Evolutionary conservation across 2,888 invertebrate species (phyloP).

Genomic region (Diarsia rubi): DNA sequence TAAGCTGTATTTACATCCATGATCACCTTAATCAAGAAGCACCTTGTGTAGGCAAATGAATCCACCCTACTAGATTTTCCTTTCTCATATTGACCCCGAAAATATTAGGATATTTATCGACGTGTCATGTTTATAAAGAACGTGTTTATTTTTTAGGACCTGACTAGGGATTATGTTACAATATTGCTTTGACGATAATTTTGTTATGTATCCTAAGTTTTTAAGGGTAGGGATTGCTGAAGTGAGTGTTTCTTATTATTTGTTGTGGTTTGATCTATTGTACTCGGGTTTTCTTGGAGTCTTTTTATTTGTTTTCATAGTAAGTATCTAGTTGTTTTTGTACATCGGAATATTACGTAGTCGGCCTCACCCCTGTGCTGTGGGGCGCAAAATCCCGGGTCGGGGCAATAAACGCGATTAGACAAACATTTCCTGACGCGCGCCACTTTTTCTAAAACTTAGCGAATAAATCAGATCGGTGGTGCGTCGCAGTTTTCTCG

Average conservation of each 20-base stretch:
- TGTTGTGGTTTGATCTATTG: conserved; percentile 16
- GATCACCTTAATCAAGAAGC: neutral
- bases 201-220: neutral
- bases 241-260: conserved; percentile 7
- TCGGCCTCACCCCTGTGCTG: conserved; percentile 77
- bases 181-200: neutral
- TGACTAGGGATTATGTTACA: neutral
- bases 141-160: neutral
- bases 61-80: neutral
- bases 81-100: neutral
- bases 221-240: neutral
- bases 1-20: neutral
- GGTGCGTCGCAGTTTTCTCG: conserved; percentile 90
- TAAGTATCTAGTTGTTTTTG: conserved; percentile 60
- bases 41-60: neutral
- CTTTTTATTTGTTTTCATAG: conserved; percentile 46
- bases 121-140: neutral
- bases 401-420: conserved; percentile 89
- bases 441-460: conserved; percentile 90
- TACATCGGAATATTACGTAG: conserved; percentile 51
- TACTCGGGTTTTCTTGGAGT: conserved; percentile 11
- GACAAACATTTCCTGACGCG: conserved; percentile 90
- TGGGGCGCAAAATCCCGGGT: conserved; percentile 84
- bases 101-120: neutral
- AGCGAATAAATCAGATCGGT: conserved; percentile 89